phyloP scores from a whole-genome alignment of 2,113 vertebrate species.

The zebrafish (Danio rerio) region GRCz12tu NC_133200.1:14504001-14504500 shows the following conservation, averaged over 20 bases:
- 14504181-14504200: not conserved
- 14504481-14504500: not conserved
- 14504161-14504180: not conserved
- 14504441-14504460: not conserved
- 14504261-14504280: constrained; percentile 2
- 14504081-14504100: not conserved
- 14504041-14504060: not conserved
- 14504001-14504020: too few species aligned
- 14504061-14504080: not conserved
- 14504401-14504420: not conserved
- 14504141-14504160: not conserved
- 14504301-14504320: not conserved
- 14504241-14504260: not conserved
- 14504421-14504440: not conserved
- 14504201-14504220: not conserved
- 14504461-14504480: not conserved
- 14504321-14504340: constrained; percentile 7
- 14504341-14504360: not conserved
- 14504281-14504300: not conserved
- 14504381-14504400: not conserved
- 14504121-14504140: constrained; percentile 14
- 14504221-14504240: not conserved
- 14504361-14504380: not conserved
- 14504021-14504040: too few species aligned
- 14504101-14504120: not conserved